Base-by-base conservation (phyloP, 2,797 vertebrate genomes). In the Macroramphosus scolopax region DNA sequence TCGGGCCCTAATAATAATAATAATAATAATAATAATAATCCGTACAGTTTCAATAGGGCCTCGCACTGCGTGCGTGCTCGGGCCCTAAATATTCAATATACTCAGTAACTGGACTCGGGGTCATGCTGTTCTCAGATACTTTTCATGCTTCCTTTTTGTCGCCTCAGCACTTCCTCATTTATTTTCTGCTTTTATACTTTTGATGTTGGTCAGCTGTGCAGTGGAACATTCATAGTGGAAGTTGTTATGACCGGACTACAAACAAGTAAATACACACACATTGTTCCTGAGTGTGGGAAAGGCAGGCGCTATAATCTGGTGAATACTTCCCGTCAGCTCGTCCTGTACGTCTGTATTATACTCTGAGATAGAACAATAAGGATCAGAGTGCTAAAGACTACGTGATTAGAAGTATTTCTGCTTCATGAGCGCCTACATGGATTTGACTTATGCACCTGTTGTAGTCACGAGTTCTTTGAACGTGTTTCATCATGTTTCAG, bases 361-460 rank as follows among this genome's bases (percentile, higher is more conserved):
- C n/a, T n/a, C n/a, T n/a, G n/a, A n/a, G n/a, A n/a, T n/a, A n/a
- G n/a, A n/a, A n/a, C n/a, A n/a, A n/a, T n/a, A n/a, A n/a, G n/a
- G n/a, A n/a, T n/a, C n/a, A 22, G 20, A 3, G 3, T 22, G 6
- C 20, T 22, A 22, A 22, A 22, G 6, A 22, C 6, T 3, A 22
- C 3, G 20, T 22, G 20, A 22, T 22, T 22, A 16, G 11, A 38
- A 15, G 15, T 10, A 8, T 41, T 15, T 2, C 2, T 32, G n/a
- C 3, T 3, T 50, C 16, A 34, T 4, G 25, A 4, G 39, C 47
- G 37, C 41, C 2, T 10, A 4, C 8, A 9, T 59, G 7, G 34
- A 31, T 51, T n/a, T 25, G 32, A 29, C 17, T 16, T 8, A 33
- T 75, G 51, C 75, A 77, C 68, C 56, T 72, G 72, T 57, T 56